These are phyloP conservation scores for Lichenostomus cassidix DNA, from an alignment of 2,113 vertebrate species.

Conservation along the genomic window DNA sequence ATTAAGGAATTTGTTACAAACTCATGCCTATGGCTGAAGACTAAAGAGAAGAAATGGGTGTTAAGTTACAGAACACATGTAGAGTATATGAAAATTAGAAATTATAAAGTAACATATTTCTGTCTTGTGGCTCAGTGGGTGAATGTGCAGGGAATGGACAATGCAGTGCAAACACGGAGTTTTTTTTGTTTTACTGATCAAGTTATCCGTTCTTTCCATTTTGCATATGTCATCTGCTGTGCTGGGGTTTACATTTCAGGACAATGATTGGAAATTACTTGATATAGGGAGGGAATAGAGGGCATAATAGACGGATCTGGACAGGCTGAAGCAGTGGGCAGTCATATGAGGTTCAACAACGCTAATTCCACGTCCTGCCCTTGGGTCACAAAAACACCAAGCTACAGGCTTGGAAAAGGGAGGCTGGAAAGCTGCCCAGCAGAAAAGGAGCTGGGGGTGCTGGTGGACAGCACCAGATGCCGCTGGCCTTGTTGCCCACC, in stretches of 20 bases:
- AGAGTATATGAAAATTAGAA: neutral
- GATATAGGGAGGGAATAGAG: neutral
- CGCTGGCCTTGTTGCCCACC: neutral
- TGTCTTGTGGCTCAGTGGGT: neutral
- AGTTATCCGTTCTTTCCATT: neutral
- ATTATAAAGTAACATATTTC: neutral
- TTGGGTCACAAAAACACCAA: too few relatives aligned
- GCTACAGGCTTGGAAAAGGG: neutral
- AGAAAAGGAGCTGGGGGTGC: neutral
- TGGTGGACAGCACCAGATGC: neutral
- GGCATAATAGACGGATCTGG: neutral
- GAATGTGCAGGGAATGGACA: neutral
- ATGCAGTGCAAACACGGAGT: neutral
- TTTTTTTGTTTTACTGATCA: too few relatives aligned
- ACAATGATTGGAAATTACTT: neutral
- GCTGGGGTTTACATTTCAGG: neutral
- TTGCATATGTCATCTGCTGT: neutral
- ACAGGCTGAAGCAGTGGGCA: neutral
- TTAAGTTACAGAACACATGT: neutral
- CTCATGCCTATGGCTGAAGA: neutral
- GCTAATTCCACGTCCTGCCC: neutral
- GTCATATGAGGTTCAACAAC: neutral
- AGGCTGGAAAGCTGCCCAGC: neutral
- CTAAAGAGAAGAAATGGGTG: neutral
- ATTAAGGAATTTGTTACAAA: neutral